phyloP scores from a whole-genome alignment of 1,140 invertebrate species.

The Cotesia vestalis region DNA sequence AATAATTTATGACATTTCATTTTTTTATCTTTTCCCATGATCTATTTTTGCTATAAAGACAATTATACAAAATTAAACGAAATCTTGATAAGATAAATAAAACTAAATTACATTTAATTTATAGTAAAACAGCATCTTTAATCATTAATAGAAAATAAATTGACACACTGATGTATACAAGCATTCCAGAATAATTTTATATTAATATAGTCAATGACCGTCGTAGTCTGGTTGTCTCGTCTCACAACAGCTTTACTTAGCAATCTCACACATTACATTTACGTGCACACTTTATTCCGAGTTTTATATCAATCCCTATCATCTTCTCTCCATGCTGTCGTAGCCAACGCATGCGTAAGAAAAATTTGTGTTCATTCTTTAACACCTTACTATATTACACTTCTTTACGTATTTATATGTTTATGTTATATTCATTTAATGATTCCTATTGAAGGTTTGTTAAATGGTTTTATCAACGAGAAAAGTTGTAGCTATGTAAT shows the following conservation, averaged over 20 bases:
- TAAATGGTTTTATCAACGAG: no score
- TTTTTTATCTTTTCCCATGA: no score
- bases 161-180: not conserved
- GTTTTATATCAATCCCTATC: not conserved
- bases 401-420: not conserved
- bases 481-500: no score
- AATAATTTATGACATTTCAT: no score
- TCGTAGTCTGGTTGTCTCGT: constrained; percentile 24
- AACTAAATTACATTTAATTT: no score
- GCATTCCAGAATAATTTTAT: constrained; percentile 30
- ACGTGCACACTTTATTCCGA: not conserved
- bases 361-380: not conserved
- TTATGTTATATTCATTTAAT: not conserved
- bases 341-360: not conserved
- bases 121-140: no score
- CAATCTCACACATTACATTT: not conserved
- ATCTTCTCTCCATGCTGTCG: not conserved
- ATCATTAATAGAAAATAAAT: not conserved
- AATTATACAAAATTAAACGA: no score
- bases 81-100: no score
- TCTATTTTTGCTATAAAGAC: no score
- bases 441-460: not conserved
- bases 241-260: not conserved
- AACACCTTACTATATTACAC: not conserved
- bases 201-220: constrained; percentile 22